Evolutionary conservation across 1,140 invertebrate genomes (phyloP).

Genomic region (Dreissena polymorpha): DNA sequence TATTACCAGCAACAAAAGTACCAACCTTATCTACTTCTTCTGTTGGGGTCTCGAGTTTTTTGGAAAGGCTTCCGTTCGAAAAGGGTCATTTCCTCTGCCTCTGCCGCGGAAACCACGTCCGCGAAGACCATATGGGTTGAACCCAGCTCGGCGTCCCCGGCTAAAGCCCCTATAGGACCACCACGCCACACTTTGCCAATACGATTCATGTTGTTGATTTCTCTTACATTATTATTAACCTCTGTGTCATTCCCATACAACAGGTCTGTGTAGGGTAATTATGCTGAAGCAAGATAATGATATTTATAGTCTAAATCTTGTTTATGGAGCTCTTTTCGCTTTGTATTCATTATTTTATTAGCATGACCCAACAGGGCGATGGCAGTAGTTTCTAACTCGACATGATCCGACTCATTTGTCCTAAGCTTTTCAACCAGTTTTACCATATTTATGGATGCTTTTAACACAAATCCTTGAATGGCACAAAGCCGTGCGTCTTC

Average conservation of each 20-base stretch:
- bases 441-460: conserved; percentile 18
- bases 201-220: conserved; percentile 36
- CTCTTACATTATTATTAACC: conserved; percentile 32
- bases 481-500: conserved; percentile 20
- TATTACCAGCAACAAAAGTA: conserved; percentile 23
- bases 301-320: conserved; percentile 35
- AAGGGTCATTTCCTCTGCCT: neutral
- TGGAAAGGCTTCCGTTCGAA: neutral
- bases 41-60: conserved; percentile 23
- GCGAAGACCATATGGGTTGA: neutral
- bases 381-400: conserved; percentile 10
- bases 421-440: conserved; percentile 35
- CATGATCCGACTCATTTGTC: neutral
- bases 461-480: conserved; percentile 5
- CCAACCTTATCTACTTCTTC: neutral
- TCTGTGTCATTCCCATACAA: conserved; percentile 34
- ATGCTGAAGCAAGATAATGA: conserved; percentile 30
- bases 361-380: conserved; percentile 25
- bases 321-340: conserved; percentile 21
- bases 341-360: conserved; percentile 20
- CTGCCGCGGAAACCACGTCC: too few relatives aligned
- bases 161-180: neutral
- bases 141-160: conserved; percentile 8
- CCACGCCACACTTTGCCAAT: conserved; percentile 18
- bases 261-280: conserved; percentile 22